Conservation (phyloP, 2,113 vertebrate species). For the Synchiropus splendidus region DNA sequence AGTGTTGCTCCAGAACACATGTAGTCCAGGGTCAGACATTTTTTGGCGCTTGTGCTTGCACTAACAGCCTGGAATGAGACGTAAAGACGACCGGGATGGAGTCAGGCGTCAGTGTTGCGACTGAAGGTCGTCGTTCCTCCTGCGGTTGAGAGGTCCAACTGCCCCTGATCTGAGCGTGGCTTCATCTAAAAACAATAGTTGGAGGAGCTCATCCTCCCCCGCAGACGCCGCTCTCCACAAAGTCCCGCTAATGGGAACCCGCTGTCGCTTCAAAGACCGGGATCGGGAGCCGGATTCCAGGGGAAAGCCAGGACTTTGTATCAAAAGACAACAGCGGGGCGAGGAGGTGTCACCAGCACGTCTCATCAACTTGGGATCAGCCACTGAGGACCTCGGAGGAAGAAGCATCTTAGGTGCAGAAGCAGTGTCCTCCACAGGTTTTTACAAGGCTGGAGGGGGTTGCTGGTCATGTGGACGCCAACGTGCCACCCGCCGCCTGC, state of each 20-base stretch:
- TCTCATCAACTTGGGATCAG: constrained; percentile 42
- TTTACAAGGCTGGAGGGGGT: constrained; percentile 14
- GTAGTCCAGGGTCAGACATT: too few species aligned
- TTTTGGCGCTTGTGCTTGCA: too few species aligned
- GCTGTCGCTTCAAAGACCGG: constrained; percentile 53
- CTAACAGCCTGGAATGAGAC: too few species aligned
- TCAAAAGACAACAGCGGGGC: constrained; percentile 40
- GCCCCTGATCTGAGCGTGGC: not conserved
- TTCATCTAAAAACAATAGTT: constrained; percentile 41
- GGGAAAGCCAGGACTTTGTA: constrained; percentile 51
- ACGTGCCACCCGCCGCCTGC: not conserved
- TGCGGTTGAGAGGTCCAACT: too few species aligned
- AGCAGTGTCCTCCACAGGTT: constrained; percentile 21
- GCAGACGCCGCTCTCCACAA: constrained; percentile 11
- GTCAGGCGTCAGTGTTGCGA: too few species aligned
- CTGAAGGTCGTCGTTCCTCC: too few species aligned
- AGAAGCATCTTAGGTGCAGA: constrained; percentile 7
- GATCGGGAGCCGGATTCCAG: constrained; percentile 37
- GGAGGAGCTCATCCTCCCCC: constrained; percentile 14
- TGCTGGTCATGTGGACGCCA: constrained; percentile 2
- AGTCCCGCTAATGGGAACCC: constrained; percentile 50
- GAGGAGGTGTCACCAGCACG: constrained; percentile 30
- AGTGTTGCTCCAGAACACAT: too few species aligned
- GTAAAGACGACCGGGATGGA: too few species aligned
- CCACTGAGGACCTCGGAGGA: constrained; percentile 18